Evolutionary conservation across 2,888 invertebrate genomes (phyloP).

Genomic region (Poecilobothrus nobilitatus): DNA sequence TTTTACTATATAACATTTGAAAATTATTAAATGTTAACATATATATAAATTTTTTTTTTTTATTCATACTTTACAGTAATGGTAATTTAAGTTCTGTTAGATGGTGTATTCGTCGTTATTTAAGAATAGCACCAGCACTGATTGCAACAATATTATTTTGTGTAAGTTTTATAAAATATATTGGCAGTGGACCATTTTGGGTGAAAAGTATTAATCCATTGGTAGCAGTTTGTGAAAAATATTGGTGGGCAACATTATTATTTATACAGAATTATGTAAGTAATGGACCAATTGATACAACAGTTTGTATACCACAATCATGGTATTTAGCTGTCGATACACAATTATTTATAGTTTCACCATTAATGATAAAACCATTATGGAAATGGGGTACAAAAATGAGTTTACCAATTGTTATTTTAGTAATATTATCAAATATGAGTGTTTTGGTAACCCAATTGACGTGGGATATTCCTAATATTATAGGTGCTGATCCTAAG

Average conservation of each 20-base stretch:
- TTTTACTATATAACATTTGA: too few relatives aligned
- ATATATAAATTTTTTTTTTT: background rate
- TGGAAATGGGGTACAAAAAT: conserved; percentile 33
- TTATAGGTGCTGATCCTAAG: conserved; percentile 26
- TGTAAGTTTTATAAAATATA: conserved; percentile 43
- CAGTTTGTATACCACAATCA: conserved; percentile 43
- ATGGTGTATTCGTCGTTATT: conserved; percentile 34
- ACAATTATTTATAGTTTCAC: conserved; percentile 46
- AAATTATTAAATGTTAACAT: too few relatives aligned
- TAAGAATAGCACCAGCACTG: conserved; percentile 47
- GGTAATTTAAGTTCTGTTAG: conserved; percentile 29
- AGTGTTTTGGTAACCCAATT: conserved; percentile 39
- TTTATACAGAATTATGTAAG: conserved; percentile 44
- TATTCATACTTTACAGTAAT: conserved; percentile 20
- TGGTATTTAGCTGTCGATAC: conserved; percentile 49
- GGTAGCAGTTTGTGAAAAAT: conserved; percentile 28
- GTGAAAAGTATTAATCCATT: conserved; percentile 26
- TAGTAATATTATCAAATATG: conserved; percentile 35
- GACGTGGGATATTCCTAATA: conserved; percentile 32
- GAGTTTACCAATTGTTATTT: conserved; percentile 32
- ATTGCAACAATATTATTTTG: conserved; percentile 43
- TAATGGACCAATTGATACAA: conserved; percentile 32
- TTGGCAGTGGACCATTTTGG: conserved; percentile 44
- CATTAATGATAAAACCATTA: conserved; percentile 43
- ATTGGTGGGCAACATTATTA: conserved; percentile 43